Conservation (phyloP, 2,113 vertebrate genomes). For the Isichthys henryi region DNA sequence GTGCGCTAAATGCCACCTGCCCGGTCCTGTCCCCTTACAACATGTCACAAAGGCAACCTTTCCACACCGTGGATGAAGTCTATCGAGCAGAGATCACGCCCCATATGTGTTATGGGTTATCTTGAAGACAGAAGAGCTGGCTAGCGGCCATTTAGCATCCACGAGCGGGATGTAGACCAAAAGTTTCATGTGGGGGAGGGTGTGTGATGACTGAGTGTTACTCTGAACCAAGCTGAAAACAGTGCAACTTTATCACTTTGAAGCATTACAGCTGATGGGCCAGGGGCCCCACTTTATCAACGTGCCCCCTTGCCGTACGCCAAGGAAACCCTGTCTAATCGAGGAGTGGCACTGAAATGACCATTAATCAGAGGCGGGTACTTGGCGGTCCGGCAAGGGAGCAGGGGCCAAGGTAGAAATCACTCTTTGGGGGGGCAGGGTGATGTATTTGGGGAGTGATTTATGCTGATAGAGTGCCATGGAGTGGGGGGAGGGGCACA, state of each 20-base stretch:
- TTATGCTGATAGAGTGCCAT: not conserved
- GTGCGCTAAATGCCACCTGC: not conserved
- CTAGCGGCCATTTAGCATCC: not conserved
- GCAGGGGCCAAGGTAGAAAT: not conserved
- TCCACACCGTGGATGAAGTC: not conserved
- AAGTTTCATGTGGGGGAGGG: not conserved
- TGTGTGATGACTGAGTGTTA: not conserved
- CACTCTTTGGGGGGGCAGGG: not conserved
- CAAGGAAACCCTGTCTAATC: not conserved
- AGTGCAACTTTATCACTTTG: not conserved
- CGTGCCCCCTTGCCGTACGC: not conserved
- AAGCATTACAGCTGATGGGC: not conserved
- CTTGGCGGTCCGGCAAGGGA: not conserved
- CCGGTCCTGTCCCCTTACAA: not conserved
- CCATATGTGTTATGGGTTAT: not conserved
- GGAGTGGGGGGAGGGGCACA: not conserved
- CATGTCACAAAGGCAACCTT: not conserved
- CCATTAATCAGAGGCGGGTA: slow-evolving; percentile 4
- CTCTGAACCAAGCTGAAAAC: not conserved
- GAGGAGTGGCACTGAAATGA: not conserved
- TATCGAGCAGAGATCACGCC: not conserved
- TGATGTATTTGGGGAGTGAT: not conserved
- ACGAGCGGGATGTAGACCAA: not conserved
- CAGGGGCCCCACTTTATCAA: not conserved
- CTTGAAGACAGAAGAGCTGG: not conserved